Percentiles rank a stretch among this genome's conserved stretches.
These are phyloP conservation scores for Drosophila ficusphila DNA, from an alignment of 1,140 invertebrate genomes.

Conservation along the genomic window DNA sequence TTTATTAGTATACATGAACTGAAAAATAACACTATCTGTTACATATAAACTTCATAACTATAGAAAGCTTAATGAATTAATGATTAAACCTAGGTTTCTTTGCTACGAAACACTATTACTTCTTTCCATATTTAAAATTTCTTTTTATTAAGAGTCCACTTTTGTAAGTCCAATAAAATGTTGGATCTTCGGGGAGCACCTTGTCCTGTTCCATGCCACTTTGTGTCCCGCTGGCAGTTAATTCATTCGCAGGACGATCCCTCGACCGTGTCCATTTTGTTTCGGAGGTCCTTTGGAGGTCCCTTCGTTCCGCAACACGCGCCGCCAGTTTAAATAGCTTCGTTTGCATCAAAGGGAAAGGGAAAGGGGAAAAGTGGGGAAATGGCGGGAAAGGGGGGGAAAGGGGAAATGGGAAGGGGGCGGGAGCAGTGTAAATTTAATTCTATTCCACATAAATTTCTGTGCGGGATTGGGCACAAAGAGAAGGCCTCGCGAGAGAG, in stretches of 20 bases:
- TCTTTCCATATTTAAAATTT: no score
- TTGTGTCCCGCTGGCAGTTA: neutral
- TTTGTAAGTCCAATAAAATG: no score
- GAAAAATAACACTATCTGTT: no score
- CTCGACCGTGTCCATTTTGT: neutral
- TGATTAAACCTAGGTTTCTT: no score
- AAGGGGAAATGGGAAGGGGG: neutral
- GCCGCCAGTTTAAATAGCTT: conserved; percentile 52
- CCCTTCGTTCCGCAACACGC: conserved; percentile 23
- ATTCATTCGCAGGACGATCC: neutral
- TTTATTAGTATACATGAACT: no score
- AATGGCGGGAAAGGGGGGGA: conserved; percentile 15
- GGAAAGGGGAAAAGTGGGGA: neutral
- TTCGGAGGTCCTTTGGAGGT: neutral
- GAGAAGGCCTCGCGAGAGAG: neutral
- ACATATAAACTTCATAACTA: no score
- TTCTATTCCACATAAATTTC: conserved; percentile 70
- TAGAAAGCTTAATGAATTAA: no score
- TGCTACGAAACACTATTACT: no score
- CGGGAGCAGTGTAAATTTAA: conserved; percentile 61
- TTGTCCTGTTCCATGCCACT: no score
- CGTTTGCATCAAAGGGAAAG: conserved; percentile 33
- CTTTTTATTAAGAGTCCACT: no score
- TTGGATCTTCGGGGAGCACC: no score
- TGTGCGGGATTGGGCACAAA: conserved; percentile 18